Base-by-base conservation (phyloP, 1,140 invertebrate species). In the Drosophila bipectinata region DNA sequence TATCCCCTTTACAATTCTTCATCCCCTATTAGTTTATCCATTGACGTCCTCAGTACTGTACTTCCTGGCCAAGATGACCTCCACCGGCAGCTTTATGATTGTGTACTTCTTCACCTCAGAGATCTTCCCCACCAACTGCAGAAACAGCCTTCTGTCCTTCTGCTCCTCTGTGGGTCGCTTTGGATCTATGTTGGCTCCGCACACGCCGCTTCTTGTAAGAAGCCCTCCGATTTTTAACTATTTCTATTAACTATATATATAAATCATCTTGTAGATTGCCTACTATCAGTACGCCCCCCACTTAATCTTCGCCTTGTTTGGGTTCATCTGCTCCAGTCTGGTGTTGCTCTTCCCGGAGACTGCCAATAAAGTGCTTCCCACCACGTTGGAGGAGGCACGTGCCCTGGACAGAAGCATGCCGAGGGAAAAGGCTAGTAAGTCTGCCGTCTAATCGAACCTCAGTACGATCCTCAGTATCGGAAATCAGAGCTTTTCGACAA, bases 121-220 rank as follows among this genome's bases (percentile, higher is more conserved):
- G 92, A 92, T 96, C 84, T 96, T 95, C 82, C 95, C 95, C 7
- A 96, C 95, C 4, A 92, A 92, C 45, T 90, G 94, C 59, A 92
- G 95, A 54, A 93, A 94, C 62, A 94, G 94, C 15, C 91, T 95
- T 21, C 92, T 96, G 24, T 95, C 92, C 51, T 94, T 92, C 59
- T 95, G 95, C 78, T 96, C 95, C 28, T 95, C 95, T 90, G 92
- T 95, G 49, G 96, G 95, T 21, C 92, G 95, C 34, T 83, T 95
- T 61, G 96, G 96, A 4, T 95, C 95, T n/a, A 95, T 96, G 91
- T 88, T 96, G 28, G 95, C 95, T 24, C 95, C 95, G 88, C 94
- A 96, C 92, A 94, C 94, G 37, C 94, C 94, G n/a, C 91, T 96
- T 44, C 87, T 96, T 90, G 95, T 94, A 66, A 88, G 92, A 90